Evolutionary conservation across 2,113 vertebrate genomes (phyloP).

Genomic region (Onychorhynchus coronatus): DNA sequence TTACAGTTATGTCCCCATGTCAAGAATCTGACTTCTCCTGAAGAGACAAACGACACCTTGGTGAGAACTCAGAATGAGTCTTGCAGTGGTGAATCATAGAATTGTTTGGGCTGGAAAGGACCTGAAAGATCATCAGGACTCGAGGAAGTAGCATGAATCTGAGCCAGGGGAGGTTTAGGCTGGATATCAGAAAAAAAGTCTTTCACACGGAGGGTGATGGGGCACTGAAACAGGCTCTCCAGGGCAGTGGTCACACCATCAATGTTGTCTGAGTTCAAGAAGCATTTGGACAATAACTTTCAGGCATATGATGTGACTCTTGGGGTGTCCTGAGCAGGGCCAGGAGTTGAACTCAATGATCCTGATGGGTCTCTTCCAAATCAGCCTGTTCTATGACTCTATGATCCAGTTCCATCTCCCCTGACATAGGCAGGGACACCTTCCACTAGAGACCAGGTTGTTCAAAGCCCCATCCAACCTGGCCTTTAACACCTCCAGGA

Average conservation of each 20-base stretch:
- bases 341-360: background rate
- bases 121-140: background rate
- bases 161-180: background rate
- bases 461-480: background rate
- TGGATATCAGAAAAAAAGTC: too few relatives aligned
- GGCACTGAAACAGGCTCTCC: background rate
- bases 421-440: background rate
- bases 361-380: background rate
- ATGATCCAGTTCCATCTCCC: background rate
- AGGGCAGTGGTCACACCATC: background rate
- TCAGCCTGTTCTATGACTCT: background rate
- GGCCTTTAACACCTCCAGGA: background rate
- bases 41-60: background rate
- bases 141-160: rapidly evolving
- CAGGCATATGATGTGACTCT: background rate
- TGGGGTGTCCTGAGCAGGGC: background rate
- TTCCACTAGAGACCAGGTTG: background rate
- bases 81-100: rapidly evolving
- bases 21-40: background rate
- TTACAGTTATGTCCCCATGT: background rate
- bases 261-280: background rate
- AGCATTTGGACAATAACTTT: background rate
- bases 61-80: background rate
- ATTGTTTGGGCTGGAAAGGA: background rate
- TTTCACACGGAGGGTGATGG: background rate